phyloP scores from a whole-genome alignment of 2,797 vertebrate genomes.

The Distichodus sexfasciatus region DNA sequence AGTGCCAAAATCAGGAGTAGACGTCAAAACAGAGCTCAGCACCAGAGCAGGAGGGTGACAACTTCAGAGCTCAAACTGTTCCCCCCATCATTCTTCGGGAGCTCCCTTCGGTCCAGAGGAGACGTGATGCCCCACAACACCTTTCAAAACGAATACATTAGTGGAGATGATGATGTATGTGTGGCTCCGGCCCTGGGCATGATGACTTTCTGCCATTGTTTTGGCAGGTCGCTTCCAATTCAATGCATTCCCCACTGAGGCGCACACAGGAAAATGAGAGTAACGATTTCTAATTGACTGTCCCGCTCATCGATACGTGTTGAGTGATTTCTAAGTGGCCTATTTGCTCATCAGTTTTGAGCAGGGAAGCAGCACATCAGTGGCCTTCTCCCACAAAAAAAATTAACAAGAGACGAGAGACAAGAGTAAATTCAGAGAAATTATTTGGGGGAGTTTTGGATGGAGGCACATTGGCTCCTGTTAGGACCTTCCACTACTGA shows the following conservation, averaged over 20 bases:
- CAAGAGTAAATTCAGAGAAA: too few relatives aligned
- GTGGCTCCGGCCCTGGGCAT: background rate
- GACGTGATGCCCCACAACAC: constrained; percentile 21
- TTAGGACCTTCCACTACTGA: too few relatives aligned
- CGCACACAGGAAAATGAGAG: constrained; percentile 21
- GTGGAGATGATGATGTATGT: constrained; percentile 5
- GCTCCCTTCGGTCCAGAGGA: constrained; percentile 1
- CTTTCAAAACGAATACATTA: constrained; percentile 19
- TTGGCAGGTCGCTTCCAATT: constrained; percentile 23
- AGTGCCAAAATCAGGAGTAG: constrained; percentile 14
- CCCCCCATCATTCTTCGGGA: background rate
- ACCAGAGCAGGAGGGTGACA: background rate
- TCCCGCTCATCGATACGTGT: constrained; percentile 17
- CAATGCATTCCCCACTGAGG: background rate
- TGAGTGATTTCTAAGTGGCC: constrained; percentile 35
- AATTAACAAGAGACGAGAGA: too few relatives aligned
- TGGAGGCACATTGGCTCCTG: too few relatives aligned
- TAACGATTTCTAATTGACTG: constrained; percentile 34
- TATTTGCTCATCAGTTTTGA: constrained; percentile 23
- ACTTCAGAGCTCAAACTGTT: background rate
- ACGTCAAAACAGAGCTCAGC: background rate
- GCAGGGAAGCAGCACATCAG: constrained; percentile 1
- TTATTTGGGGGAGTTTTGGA: too few relatives aligned
- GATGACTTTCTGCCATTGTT: constrained; percentile 7
- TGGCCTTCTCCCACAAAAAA: too few relatives aligned